A percentile compares a stretch with the other conserved stretches of the same genome.
phyloP scores from a whole-genome alignment of 2,888 invertebrate genomes.

The Notodonta ziczac region DNA sequence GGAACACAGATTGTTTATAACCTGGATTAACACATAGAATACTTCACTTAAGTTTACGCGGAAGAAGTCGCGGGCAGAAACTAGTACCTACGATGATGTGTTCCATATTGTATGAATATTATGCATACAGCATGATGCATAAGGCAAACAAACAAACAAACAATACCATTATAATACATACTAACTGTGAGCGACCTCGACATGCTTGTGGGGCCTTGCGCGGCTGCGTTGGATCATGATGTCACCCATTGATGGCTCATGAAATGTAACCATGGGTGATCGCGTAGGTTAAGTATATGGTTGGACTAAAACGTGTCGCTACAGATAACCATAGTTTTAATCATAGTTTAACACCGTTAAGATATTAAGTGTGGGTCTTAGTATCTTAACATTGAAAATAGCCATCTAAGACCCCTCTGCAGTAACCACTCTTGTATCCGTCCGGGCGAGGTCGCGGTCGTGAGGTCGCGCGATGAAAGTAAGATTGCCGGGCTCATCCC shows the following conservation, averaged over 20 bases:
- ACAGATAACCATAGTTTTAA: too few species aligned
- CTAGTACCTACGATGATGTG: background rate
- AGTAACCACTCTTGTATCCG: conserved; percentile 35
- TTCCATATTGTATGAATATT: background rate
- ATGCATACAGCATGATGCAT: background rate
- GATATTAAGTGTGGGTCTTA: too few species aligned
- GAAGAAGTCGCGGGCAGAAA: too few species aligned
- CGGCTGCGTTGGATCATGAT: conserved; percentile 36
- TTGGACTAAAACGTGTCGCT: too few species aligned
- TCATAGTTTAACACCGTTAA: too few species aligned
- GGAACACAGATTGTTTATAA: too few species aligned
- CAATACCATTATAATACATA: conserved; percentile 10
- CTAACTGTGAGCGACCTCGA: conserved; percentile 47
- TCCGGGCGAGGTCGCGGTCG: conserved; percentile 61
- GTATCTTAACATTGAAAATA: background rate
- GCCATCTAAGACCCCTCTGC: conserved; percentile 22
- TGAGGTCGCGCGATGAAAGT: conserved; percentile 75
- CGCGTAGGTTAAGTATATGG: background rate
- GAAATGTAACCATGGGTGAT: background rate
- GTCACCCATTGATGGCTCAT: conserved; percentile 33
- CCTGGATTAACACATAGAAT: too few species aligned
- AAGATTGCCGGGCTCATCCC: conserved; percentile 45
- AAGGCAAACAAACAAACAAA: conserved; percentile 1
- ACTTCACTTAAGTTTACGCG: too few species aligned
- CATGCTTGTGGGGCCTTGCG: conserved; percentile 53